phyloP scores from a whole-genome alignment of 2,888 invertebrate species.

The Parascotia fuliginaria region DNA sequence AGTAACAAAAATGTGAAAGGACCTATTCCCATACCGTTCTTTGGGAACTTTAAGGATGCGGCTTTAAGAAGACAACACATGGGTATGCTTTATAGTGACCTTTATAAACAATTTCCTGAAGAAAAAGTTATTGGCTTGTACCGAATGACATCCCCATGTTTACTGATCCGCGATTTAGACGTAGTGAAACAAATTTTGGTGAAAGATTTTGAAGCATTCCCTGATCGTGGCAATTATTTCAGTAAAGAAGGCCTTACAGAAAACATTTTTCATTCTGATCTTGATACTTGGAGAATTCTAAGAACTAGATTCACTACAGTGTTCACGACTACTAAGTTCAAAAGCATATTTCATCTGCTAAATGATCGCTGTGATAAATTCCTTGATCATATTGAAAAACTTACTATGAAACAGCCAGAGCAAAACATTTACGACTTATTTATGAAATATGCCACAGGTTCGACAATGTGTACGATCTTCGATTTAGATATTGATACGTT shows the following conservation, averaged over 20 bases:
- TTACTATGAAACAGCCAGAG: constrained; percentile 27
- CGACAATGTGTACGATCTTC: constrained; percentile 41
- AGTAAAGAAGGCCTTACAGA: constrained; percentile 54
- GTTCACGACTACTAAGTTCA: constrained; percentile 60
- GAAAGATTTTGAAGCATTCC: constrained; percentile 60
- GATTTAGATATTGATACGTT: constrained; percentile 45
- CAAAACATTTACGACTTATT: constrained; percentile 39
- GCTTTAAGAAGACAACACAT: constrained; percentile 44
- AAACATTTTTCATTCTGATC: constrained; percentile 59
- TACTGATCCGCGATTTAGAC: constrained; percentile 61
- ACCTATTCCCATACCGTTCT: constrained; percentile 51
- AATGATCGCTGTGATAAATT: constrained; percentile 49
- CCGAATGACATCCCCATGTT: constrained; percentile 53
- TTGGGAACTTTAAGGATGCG: constrained; percentile 46
- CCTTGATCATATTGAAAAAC: constrained; percentile 43
- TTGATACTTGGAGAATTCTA: constrained; percentile 51
- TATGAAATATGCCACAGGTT: constrained; percentile 45
- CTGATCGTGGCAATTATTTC: constrained; percentile 54
- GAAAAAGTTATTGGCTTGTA: constrained; percentile 62
- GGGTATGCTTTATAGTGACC: constrained; percentile 45
- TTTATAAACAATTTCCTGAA: constrained; percentile 58
- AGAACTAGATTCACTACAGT: constrained; percentile 54
- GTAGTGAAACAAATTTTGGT: constrained; percentile 58
- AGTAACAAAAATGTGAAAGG: constrained; percentile 50
- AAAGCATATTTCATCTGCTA: constrained; percentile 47